phyloP scores from a whole-genome alignment of 2,888 invertebrate genomes.

The Cheilosia grossa region DNA sequence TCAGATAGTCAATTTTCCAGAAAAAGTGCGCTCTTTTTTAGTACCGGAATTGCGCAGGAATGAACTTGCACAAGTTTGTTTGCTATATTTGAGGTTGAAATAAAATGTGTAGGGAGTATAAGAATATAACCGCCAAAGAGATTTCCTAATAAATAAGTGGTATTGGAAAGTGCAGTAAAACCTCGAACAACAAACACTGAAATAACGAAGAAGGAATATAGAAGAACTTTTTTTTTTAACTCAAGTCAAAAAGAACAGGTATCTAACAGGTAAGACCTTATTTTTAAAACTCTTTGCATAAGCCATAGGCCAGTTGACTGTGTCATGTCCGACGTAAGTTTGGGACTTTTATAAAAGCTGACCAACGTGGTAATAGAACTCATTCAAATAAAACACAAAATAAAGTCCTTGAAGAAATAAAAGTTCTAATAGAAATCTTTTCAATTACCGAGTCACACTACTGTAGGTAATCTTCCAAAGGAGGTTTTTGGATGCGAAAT shows the following conservation, averaged over 20 bases:
- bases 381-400: constrained; percentile 20
- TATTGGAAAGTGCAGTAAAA: constrained; percentile 5
- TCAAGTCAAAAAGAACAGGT: too few relatives aligned
- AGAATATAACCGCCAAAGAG: constrained; percentile 9
- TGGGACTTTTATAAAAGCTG: constrained; percentile 14
- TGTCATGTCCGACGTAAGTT: constrained; percentile 11
- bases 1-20: too few relatives aligned
- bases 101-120: constrained; percentile 11
- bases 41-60: too few relatives aligned
- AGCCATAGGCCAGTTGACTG: constrained; percentile 19
- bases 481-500: constrained; percentile 17
- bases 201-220: constrained; percentile 9
- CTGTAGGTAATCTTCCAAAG: constrained; percentile 23
- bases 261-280: too few relatives aligned
- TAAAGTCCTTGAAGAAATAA: constrained; percentile 14
- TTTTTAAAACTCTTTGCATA: constrained; percentile 8
- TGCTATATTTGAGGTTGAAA: too few relatives aligned
- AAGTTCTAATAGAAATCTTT: constrained; percentile 23
- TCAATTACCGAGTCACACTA: constrained; percentile 26
- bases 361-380: constrained; percentile 27
- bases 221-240: not conserved
- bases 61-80: too few relatives aligned
- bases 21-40: too few relatives aligned
- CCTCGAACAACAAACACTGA: constrained; percentile 11
- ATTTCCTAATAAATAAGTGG: constrained; percentile 15